Percentiles rank a stretch among this genome's conserved stretches.
phyloP scores from a whole-genome alignment of 2,888 invertebrate genomes.

The Drosophila algonquin region DNA sequence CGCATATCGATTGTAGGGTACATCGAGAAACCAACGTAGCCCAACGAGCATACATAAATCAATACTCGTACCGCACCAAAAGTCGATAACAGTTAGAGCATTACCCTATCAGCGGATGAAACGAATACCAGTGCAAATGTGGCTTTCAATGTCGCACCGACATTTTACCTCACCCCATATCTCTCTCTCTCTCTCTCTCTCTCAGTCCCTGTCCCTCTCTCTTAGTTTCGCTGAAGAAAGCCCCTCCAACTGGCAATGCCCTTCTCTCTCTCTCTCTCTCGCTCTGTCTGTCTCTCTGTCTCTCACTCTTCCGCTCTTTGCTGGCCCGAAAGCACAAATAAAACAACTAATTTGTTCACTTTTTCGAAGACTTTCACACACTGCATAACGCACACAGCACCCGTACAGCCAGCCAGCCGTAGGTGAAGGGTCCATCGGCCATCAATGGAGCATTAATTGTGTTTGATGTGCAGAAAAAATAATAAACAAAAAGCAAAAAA shows the following conservation, averaged over 20 bases:
- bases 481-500: conserved; percentile 27
- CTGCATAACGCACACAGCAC: background rate
- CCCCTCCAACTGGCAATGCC: conserved; percentile 36
- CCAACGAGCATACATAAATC: conserved; percentile 45
- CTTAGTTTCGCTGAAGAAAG: conserved; percentile 31
- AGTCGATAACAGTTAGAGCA: conserved; percentile 62
- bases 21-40: conserved; percentile 17
- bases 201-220: conserved; percentile 4
- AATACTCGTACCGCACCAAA: conserved; percentile 34
- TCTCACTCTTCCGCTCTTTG: background rate
- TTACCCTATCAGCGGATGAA: conserved; percentile 58
- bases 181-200: conserved; percentile 7
- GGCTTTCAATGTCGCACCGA: conserved; percentile 59
- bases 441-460: conserved; percentile 45
- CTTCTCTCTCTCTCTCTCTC: conserved; percentile 22
- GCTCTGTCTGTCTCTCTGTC: background rate
- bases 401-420: no score
- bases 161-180: conserved; percentile 14
- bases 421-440: conserved; percentile 18
- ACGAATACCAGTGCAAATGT: conserved; percentile 33
- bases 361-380: conserved; percentile 58
- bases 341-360: conserved; percentile 31
- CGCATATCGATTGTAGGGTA: conserved; percentile 27
- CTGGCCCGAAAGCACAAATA: conserved; percentile 7
- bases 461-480: conserved; percentile 42